A percentile compares a stretch with the other conserved stretches of the same genome.
These are phyloP conservation scores for Acrossocheilus fasciatus DNA, from an alignment of 2,797 vertebrate species.

Conservation along the genomic window DNA sequence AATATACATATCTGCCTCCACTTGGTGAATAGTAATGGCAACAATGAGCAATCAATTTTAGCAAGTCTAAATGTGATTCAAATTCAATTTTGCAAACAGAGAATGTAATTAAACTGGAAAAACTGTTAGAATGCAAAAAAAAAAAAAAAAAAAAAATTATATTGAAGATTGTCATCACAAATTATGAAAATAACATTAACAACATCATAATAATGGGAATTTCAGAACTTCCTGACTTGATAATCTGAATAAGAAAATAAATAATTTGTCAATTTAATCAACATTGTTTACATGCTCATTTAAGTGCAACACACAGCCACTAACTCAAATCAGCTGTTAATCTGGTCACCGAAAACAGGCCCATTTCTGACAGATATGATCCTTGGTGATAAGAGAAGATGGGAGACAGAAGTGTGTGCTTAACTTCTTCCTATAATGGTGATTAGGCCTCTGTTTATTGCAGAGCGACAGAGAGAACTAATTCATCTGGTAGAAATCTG, in stretches of 20 bases:
- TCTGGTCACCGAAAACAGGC: background rate
- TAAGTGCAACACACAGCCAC: background rate
- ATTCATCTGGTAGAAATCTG: background rate
- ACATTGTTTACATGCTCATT: background rate
- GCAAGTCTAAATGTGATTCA: background rate
- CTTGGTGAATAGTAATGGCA: background rate
- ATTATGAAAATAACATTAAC: background rate
- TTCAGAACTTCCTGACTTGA: background rate
- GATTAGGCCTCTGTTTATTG: background rate
- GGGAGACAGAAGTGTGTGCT: background rate
- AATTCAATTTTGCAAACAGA: background rate
- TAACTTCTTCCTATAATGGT: background rate
- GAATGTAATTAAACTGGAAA: background rate
- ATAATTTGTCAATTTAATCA: background rate
- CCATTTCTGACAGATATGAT: background rate
- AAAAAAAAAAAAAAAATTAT: background rate
- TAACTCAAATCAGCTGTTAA: background rate
- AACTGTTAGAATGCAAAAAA: background rate
- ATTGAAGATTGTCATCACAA: no score
- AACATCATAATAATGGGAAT: background rate
- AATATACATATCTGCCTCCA: background rate
- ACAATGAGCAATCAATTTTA: background rate
- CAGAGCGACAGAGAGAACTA: background rate
- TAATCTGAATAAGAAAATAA: background rate
- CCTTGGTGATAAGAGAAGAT: background rate